Base-by-base conservation (phyloP, 2,888 invertebrate species). In the Melanargia galathea region DNA sequence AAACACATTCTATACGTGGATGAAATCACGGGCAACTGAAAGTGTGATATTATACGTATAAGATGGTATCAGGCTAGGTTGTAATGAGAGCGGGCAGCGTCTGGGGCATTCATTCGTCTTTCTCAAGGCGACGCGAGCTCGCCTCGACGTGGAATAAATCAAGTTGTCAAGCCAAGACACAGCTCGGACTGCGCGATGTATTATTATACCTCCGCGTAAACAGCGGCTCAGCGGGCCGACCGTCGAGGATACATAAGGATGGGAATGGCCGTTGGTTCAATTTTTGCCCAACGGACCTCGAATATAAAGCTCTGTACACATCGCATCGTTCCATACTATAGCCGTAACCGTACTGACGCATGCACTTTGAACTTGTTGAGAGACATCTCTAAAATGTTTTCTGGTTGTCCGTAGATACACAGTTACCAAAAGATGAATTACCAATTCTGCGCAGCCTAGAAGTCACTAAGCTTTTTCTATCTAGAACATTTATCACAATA, bases 61-160 rank as follows among this genome's bases (percentile, higher is more conserved):
- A n/a, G n/a, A n/a, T n/a, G n/a, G n/a, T n/a, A n/a, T n/a, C n/a
- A 40, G 30, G 30, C 26, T 18, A 30, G n/a, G 11, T 8, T 2
- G 51, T 10, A 51, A 16, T 51, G 24, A 24, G 13, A 22, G 22
- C 22, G 46, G 46, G 6, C 46, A 40, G 24, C 13, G 51, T 51
- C 30, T 30, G 18, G 18, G 18, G 16, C 16, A 18, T 33, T 51
- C 51, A 51, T 51, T 51, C 16, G 51, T 51, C 51, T 30, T 26
- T 24, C 24, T 48, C 35, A 35, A 35, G 24, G 24, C 13, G 48
- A 5, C n/a, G 24, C 26, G 10, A 16, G 8, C 20, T 3, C 18
- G 43, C 6, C 13, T 6, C 22, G 46, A n/a, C 46, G 51, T 10
- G 51, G 30, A 11, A 51, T 51, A 51, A 51, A 51, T 51, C 51